Evolutionary conservation across 2,797 vertebrate species (phyloP).

Genomic region (Poeciliopsis infans): DNA sequence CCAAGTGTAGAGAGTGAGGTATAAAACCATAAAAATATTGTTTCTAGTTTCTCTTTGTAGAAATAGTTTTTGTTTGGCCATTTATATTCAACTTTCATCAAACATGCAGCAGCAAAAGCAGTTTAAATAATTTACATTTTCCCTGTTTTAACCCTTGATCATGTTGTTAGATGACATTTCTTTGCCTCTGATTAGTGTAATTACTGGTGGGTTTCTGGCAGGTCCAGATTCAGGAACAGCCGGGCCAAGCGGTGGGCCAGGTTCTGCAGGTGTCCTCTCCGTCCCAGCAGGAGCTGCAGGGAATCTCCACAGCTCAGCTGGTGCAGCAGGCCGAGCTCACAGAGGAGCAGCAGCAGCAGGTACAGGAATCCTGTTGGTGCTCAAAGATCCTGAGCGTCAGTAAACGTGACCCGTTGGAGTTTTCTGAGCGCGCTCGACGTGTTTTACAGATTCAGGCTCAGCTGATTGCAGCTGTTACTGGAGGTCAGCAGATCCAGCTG

Average conservation of each 20-base stretch:
- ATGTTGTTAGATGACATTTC: not conserved
- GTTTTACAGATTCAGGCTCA: constrained; percentile 76
- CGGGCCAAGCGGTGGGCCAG: constrained; percentile 88
- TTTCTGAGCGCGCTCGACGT: constrained; percentile 18
- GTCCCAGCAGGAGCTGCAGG: constrained; percentile 90
- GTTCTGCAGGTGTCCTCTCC: constrained; percentile 92
- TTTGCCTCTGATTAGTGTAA: not conserved
- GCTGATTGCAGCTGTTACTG: constrained; percentile 72
- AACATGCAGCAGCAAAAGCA: not conserved
- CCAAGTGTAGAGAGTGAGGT: no score
- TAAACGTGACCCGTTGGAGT: not conserved
- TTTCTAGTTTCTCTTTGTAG: not conserved
- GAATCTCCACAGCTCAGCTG: constrained; percentile 85
- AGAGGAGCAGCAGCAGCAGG: constrained; percentile 97
- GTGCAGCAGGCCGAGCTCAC: constrained; percentile 94
- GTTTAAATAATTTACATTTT: not conserved
- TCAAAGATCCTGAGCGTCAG: not conserved
- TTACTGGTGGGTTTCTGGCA: constrained; percentile 52
- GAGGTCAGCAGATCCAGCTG: constrained; percentile 75
- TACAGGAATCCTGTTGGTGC: constrained; percentile 35
- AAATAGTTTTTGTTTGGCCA: not conserved
- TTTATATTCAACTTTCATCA: not conserved
- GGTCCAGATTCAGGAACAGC: constrained; percentile 92
- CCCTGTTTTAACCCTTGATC: not conserved
- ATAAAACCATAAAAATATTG: not conserved